Evolutionary conservation across 2,113 vertebrate genomes (phyloP), one percentile per base, ranked within the genome.

Genomic region (Connochaetes taurinus): DNA sequence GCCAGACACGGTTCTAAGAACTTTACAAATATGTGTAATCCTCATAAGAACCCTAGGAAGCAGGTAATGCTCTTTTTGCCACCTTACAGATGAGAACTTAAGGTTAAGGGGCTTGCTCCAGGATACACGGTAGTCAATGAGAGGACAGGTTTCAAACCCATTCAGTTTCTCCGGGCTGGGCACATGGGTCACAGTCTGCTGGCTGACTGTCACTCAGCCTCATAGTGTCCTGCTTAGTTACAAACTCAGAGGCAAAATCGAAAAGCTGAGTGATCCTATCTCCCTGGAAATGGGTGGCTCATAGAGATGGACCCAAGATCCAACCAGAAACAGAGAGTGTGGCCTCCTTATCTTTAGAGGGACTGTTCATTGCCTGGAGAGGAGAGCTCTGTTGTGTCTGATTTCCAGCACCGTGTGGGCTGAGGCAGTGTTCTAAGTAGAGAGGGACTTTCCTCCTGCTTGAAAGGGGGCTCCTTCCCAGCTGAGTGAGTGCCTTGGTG

Each of bases 401-500:
- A 76, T n/a, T 82, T 12, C 4, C 10, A 13, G 16, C 9, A 1
- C 71, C 23, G 19, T 7, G 47, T 31, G 67, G 57, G 74, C 80
- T 1, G 23, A n/a, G 5, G 6, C 52, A 21, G 12, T 31, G 36
- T 67, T 81, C 21, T 29, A 3, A 3, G 16, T 2, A 19, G 50
- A 84, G 36, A 89, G 45, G 19, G 7, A 2, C 13, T 14, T 16
- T 21, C 58, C 0, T 52, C 23, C 78, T 13, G 7, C 45, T 11
- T 7, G 33, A 21, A n/a, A 43, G n/a, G 25, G 0, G 7, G 50
- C 25, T 4, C 7, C 52, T 60, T 47, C 15, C 29, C 13, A 15
- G 31, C 81, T 0, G 2, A 10, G 43, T 0, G 10, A 10, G n/a
- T 0, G 10, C n/a, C 50, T n/a, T 40, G 3, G 8, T 27, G 45